Base-by-base conservation (phyloP, 1,140 invertebrate species). In the Lasaia peninsularis region DNA sequence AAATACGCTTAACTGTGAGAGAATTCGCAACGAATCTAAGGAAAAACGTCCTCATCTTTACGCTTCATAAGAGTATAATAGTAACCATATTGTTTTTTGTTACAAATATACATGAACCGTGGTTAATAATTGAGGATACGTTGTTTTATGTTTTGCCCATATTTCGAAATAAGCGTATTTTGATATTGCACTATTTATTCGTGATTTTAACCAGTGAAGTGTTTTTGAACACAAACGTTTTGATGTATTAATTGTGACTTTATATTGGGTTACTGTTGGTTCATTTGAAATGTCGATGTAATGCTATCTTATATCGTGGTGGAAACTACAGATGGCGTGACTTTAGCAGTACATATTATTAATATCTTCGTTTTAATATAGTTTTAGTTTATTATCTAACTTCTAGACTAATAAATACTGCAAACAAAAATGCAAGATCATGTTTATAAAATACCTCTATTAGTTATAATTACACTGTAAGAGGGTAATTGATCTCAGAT, bases 381-480 rank as follows among this genome's bases (percentile, higher is more conserved):
- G 3, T 20, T n/a, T 44, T 20, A 18, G 9, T 44, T 44, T 20
- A 10, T 44, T 44, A 9, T 18, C 18, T 10, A 44, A 18, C 8
- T 28, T 16, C 18, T 44, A 44, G 40, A 44, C 20, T 44, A 20
- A 44, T 18, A 18, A 44, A 20, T 18, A 44, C n/a, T 20, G 24
- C 24, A 28, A 28, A 1, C 24, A 28, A 28, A 28, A 44, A 44
- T 44, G 40, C 40, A 55, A 28, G 28, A 11, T 60, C 14, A 35
- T 33, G 14, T 5, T 55, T 61, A 56, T 49, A 34, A 61, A 69
- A 65, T 66, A 69, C 67, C 59, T 70, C 68, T 63, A 31, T 69
- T 61, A 61, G 59, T 56, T 56, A 40, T 50, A 61, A 35, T 61
- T 54, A 54, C 51, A 53, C 63, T 62, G 63, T 44, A 44, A 44